phyloP scores from a whole-genome alignment of 2,888 invertebrate species.

The Pocota personata region DNA sequence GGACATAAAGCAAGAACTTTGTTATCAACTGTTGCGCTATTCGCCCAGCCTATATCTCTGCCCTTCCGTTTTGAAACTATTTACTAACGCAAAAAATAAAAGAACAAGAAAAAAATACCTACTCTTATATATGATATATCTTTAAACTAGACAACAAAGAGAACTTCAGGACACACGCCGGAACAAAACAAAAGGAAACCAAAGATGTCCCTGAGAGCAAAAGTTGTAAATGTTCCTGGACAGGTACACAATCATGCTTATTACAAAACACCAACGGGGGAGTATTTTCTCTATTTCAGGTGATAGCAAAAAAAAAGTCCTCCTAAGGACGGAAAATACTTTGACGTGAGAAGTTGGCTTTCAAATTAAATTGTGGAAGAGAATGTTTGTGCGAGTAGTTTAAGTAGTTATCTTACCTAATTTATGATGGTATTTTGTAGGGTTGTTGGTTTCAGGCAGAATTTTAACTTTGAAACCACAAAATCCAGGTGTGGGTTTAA shows the following conservation, averaged over 20 bases:
- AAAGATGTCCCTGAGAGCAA: neutral
- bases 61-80: no score
- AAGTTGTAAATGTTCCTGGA: slow-evolving; percentile 6
- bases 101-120: no score
- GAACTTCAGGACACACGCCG: neutral
- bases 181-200: slow-evolving; percentile 4
- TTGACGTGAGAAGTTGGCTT: neutral
- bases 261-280: slow-evolving; percentile 10
- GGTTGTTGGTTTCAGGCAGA: slow-evolving; percentile 13
- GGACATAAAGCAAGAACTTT: no score
- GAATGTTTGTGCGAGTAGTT: slow-evolving; percentile 2
- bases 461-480: slow-evolving; percentile 1
- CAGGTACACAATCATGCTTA: slow-evolving; percentile 28
- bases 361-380: neutral
- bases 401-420: slow-evolving; percentile 18
- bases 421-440: slow-evolving; percentile 9
- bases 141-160: neutral
- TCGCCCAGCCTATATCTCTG: no score
- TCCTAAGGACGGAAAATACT: neutral
- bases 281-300: neutral
- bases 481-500: slow-evolving; percentile 23
- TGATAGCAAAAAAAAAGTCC: neutral
- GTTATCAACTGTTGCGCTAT: no score
- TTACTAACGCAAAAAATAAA: no score
- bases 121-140: no score